Percentiles rank a stretch among this genome's conserved stretches.
phyloP scores from a whole-genome alignment of 2,888 invertebrate species.

The Brachyopa scutellaris region DNA sequence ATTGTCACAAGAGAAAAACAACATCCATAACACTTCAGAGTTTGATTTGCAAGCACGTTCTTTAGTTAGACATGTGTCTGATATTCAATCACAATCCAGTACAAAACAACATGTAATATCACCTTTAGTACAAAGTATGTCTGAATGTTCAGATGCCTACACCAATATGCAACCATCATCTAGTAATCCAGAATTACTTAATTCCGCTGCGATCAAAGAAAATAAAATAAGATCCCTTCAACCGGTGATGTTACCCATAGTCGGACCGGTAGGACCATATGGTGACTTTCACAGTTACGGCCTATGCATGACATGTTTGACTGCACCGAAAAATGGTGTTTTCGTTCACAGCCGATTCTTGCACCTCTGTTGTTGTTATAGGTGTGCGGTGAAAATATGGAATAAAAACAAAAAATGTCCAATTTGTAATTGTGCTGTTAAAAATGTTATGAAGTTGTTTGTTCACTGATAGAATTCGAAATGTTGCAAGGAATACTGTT shows the following conservation, averaged over 20 bases:
- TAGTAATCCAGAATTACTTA: conserved; percentile 23
- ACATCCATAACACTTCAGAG: conserved; percentile 13
- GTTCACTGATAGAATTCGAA: conserved; percentile 78
- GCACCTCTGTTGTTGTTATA: conserved; percentile 88
- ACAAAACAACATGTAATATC: conserved; percentile 15
- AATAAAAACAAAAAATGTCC: conserved; percentile 86
- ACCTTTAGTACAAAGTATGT: conserved; percentile 42
- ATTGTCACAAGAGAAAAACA: conserved; percentile 25
- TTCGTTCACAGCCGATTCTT: conserved; percentile 87
- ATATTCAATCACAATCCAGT: conserved; percentile 5
- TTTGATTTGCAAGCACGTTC: conserved; percentile 33
- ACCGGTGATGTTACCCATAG: no score
- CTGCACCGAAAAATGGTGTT: conserved; percentile 86
- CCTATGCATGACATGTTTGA: conserved; percentile 85
- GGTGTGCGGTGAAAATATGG: conserved; percentile 87
- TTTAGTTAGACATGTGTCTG: conserved; percentile 27
- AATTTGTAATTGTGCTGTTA: conserved; percentile 87
- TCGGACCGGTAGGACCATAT: no score
- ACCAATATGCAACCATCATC: conserved; percentile 33
- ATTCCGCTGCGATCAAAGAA: conserved; percentile 9
- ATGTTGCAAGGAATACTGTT: background rate
- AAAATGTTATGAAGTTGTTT: conserved; percentile 86
- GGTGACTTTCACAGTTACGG: conserved; percentile 54
- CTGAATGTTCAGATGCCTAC: conserved; percentile 49
- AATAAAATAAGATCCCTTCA: conserved; percentile 34